These are phyloP conservation scores for Microctenopoma steveboyesi DNA, from an alignment of 2,797 vertebrate genomes.

Conservation along the genomic window DNA sequence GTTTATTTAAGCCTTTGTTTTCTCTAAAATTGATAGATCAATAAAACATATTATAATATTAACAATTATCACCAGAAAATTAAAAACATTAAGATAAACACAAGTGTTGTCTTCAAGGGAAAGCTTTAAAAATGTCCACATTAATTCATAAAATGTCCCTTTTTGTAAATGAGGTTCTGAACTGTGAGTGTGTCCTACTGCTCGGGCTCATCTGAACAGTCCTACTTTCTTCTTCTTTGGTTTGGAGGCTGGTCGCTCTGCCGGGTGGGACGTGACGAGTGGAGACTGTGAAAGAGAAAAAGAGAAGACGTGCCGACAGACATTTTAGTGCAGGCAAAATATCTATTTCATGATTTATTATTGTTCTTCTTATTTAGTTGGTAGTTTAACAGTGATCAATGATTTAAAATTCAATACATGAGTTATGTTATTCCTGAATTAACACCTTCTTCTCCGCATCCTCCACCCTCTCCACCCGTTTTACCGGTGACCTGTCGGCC, in stretches of 20 bases:
- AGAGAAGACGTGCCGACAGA: too few species aligned
- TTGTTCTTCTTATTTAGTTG: too few species aligned
- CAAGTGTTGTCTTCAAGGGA: neutral
- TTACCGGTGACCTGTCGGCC: neutral
- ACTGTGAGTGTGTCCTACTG: conserved; percentile 12
- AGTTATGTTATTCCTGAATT: too few species aligned
- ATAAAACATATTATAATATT: too few species aligned
- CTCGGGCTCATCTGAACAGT: conserved; percentile 75
- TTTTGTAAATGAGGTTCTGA: neutral
- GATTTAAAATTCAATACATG: too few species aligned
- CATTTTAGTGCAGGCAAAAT: too few species aligned
- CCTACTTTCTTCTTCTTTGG: conserved; percentile 85
- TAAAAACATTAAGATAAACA: conserved; percentile 19
- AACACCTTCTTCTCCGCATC: too few species aligned
- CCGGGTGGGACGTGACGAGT: neutral
- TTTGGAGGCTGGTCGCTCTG: conserved; percentile 56
- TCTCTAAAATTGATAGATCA: too few species aligned
- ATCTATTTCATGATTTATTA: too few species aligned
- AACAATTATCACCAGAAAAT: neutral
- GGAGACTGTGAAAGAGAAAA: conserved; percentile 32
- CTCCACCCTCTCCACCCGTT: conserved; percentile 39
- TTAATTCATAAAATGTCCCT: neutral
- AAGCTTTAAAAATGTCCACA: conserved; percentile 21
- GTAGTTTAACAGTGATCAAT: too few species aligned
- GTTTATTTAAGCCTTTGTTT: too few species aligned